phyloP scores from a whole-genome alignment of 2,888 invertebrate species.

The Amphiduros pacificus region DNA sequence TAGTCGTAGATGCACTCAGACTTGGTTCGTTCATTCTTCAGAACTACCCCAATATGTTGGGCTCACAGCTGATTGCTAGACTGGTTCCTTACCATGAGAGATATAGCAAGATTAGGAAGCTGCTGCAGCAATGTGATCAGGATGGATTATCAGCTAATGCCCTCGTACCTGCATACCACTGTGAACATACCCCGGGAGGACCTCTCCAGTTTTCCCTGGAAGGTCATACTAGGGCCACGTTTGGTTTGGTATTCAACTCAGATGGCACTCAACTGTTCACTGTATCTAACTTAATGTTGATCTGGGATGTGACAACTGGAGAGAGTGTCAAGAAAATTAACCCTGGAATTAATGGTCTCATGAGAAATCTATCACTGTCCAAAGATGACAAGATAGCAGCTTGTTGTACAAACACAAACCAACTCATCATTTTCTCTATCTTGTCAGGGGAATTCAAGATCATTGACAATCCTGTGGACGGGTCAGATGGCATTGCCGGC shows the following conservation, averaged over 20 bases:
- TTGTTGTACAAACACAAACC: neutral
- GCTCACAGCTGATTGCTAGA: constrained; percentile 86
- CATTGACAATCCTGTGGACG: neutral
- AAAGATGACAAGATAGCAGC: constrained; percentile 28
- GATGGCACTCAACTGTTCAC: constrained; percentile 26
- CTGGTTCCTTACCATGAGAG: constrained; percentile 85
- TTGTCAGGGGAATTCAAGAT: neutral
- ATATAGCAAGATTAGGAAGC: constrained; percentile 74
- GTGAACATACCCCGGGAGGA: constrained; percentile 31
- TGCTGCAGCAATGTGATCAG: constrained; percentile 83
- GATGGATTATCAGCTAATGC: constrained; percentile 74
- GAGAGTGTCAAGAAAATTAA: neutral
- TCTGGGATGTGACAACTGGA: neutral
- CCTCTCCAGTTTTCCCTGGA: constrained; percentile 33
- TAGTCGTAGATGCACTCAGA: constrained; percentile 28
- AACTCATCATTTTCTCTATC: neutral
- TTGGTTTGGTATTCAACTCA: constrained; percentile 29
- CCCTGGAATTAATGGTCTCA: neutral
- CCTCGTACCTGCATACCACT: constrained; percentile 32
- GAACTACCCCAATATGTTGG: constrained; percentile 63
- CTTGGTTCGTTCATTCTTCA: constrained; percentile 31
- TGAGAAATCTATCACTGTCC: constrained; percentile 22
- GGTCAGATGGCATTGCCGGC: neutral
- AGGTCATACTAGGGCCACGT: constrained; percentile 30
- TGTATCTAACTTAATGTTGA: neutral